Base-by-base conservation (phyloP, 2,888 invertebrate genomes). In the Apantesis nais region DNA sequence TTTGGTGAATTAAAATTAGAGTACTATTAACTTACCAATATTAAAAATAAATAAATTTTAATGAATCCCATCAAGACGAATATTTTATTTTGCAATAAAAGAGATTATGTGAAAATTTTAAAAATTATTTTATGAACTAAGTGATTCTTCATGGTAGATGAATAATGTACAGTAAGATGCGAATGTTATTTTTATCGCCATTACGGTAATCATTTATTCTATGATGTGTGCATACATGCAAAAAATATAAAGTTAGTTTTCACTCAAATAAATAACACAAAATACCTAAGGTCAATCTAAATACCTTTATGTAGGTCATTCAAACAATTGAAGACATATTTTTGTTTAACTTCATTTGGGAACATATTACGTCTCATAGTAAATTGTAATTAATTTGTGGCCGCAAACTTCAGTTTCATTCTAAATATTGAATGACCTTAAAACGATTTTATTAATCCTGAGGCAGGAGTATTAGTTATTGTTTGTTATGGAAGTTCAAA, bases 1-100 rank as follows among this genome's bases (percentile, higher is more conserved):
- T 79, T 75, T 1, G 16, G 68, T 25, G 22, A 34, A 44, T 48
- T 48, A 25, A 41, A 58, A 39, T 67, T 31, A 41, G 60, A 39
- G 29, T 41, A 25, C 25, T 4, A 4, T n/a, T n/a, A n/a, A 64
- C 19, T 55, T 25, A 55, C 25, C 25, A 55, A n/a, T n/a, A 22
- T 29, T 41, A 14, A 12, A 41, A 14, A 34, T 34, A 34, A 34
- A 34, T 34, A 48, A 9, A 48, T 22, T 22, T 9, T 5, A 19
- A 4, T 48, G 22, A 8, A 8, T 48, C 12, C 5, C 3, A 19
- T 19, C 3, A 22, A 8, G 48, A 0, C 5, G 44, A 44, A 44
- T 16, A 16, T 16, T 48, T 25, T 25, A 0, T 25, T 25, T 58
- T 5, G 14, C 0, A 41, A 11, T 14, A 41, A 41, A 12, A 41